Percentiles rank a stretch among this genome's conserved stretches.
phyloP scores from a whole-genome alignment of 2,113 vertebrate species.

The Parotia lawesii region DNA sequence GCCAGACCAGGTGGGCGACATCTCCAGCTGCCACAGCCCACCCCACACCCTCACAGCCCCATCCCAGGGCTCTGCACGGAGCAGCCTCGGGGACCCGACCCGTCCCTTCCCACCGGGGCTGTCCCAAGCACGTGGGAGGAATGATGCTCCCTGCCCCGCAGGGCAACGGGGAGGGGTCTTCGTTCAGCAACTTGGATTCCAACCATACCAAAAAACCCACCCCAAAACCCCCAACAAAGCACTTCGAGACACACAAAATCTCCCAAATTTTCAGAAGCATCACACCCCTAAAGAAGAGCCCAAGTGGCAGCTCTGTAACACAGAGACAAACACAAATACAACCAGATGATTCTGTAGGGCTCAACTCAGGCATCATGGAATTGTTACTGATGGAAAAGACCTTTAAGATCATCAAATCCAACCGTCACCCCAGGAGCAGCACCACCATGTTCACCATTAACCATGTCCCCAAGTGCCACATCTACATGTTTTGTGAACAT shows the following conservation, averaged over 20 bases:
- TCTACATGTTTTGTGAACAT: background rate
- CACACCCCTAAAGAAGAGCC: background rate
- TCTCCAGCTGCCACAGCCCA: background rate
- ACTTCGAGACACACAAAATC: background rate
- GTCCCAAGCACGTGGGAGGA: background rate
- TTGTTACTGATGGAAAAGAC: background rate
- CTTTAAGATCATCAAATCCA: background rate
- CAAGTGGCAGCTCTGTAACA: fast-evolving
- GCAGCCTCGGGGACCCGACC: background rate
- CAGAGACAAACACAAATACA: background rate
- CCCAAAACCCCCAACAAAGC: background rate
- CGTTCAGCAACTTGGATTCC: background rate
- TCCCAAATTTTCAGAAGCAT: background rate
- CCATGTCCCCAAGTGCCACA: background rate
- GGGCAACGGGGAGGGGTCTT: fast-evolving
- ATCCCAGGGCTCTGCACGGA: fast-evolving
- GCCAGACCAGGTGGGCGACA: fast-evolving
- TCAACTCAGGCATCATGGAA: background rate
- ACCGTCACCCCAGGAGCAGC: background rate
- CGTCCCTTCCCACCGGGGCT: background rate
- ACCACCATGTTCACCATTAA: background rate
- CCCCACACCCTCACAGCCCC: fast-evolving
- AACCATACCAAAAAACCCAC: background rate
- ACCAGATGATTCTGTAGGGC: background rate
- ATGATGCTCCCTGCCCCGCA: background rate